Evolutionary conservation across 2,888 invertebrate genomes (phyloP).

Genomic region (Nasonovia ribisnigri): DNA sequence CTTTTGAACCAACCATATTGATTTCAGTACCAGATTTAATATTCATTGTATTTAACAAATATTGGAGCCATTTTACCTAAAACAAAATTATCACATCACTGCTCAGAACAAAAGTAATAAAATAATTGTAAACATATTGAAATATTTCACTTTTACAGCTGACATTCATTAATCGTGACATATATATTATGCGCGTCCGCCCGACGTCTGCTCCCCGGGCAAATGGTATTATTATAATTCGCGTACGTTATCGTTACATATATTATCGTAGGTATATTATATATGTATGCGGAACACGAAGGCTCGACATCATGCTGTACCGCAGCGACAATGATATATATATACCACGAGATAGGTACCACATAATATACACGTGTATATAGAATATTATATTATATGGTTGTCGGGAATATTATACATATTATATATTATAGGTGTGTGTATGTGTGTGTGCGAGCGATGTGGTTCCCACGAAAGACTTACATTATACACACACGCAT

Average conservation of each 20-base stretch:
- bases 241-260: neutral
- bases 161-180: neutral
- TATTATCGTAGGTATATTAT: neutral
- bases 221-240: slow-evolving; percentile 7
- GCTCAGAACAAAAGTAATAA: too few relatives aligned
- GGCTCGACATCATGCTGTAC: neutral
- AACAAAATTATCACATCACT: too few relatives aligned
- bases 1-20: too few relatives aligned
- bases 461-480: slow-evolving; percentile 21
- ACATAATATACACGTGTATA: neutral
- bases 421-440: neutral
- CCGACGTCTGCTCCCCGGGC: neutral
- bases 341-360: neutral
- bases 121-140: too few relatives aligned
- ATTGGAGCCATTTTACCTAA: too few relatives aligned
- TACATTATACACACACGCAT: neutral
- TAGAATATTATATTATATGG: neutral
- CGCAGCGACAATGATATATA: neutral
- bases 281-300: neutral
- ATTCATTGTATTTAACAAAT: too few relatives aligned
- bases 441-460: neutral
- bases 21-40: too few relatives aligned
- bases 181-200: neutral
- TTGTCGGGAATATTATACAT: neutral
- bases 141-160: too few relatives aligned